These are phyloP conservation scores for Lepus oiostolus DNA, from an alignment of 2,797 vertebrate species.

Conservation along the genomic window DNA sequence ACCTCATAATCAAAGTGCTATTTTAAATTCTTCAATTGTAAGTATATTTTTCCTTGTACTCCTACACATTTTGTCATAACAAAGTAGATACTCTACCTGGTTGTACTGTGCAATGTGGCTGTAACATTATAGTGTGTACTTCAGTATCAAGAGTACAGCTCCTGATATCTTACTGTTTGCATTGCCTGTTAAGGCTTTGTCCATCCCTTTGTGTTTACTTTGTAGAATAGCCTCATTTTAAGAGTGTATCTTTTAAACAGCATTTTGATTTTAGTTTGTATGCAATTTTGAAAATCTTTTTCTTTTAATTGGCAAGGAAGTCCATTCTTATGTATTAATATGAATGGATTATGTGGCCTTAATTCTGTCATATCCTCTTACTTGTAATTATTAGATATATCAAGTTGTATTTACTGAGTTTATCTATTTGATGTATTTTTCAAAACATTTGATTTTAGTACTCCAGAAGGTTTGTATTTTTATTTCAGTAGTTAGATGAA, in stretches of 20 bases:
- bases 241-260: not conserved
- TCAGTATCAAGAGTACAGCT: not conserved
- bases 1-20: not conserved
- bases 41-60: not conserved
- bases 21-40: not conserved
- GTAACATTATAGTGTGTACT: not conserved
- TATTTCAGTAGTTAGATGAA: not conserved
- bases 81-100: not conserved
- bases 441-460: not conserved
- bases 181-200: not conserved
- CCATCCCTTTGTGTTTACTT: not conserved
- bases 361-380: not conserved
- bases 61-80: not conserved
- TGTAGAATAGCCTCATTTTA: constrained; percentile 12
- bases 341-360: not conserved
- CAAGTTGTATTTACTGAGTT: constrained; percentile 1
- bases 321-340: not conserved
- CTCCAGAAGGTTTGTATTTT: not conserved
- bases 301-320: not conserved
- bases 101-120: not conserved
- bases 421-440: not conserved
- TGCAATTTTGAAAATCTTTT: not conserved
- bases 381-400: not conserved
- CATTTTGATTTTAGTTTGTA: not conserved
- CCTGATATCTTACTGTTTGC: not conserved